These are phyloP conservation scores for Leptinotarsa tumamoca DNA, from an alignment of 2,888 invertebrate species.

Conservation along the genomic window DNA sequence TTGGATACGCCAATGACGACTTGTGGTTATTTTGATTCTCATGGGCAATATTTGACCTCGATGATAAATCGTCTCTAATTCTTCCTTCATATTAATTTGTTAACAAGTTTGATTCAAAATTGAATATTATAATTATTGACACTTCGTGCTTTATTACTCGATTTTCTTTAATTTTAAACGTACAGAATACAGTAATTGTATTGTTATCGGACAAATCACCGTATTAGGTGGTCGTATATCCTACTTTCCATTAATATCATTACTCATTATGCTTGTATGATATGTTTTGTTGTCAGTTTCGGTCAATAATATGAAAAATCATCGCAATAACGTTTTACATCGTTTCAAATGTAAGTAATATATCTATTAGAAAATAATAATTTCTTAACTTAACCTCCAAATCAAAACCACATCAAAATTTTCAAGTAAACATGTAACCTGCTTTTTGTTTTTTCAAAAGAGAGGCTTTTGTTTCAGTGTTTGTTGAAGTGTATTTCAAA, in stretches of 20 bases:
- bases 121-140: background rate
- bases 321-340: constrained; percentile 11
- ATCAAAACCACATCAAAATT: constrained; percentile 4
- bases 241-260: background rate
- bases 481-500: background rate
- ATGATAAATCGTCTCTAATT: constrained; percentile 4
- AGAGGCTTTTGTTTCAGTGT: background rate
- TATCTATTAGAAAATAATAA: background rate
- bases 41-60: constrained; percentile 11
- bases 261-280: background rate
- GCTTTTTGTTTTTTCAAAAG: background rate
- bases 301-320: constrained; percentile 33
- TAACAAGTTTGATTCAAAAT: background rate
- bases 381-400: constrained; percentile 34
- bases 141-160: background rate
- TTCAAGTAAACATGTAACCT: background rate
- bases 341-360: constrained; percentile 33
- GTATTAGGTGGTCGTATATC: background rate
- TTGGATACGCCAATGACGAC: background rate
- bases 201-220: background rate
- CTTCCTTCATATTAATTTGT: constrained; percentile 1
- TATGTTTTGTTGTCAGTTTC: background rate
- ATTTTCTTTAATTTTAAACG: background rate
- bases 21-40: background rate
- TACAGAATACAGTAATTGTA: background rate